Evolutionary conservation across 1,140 invertebrate species (phyloP), one percentile per base, ranked within the genome.

Genomic region (Ephestia elutella): DNA sequence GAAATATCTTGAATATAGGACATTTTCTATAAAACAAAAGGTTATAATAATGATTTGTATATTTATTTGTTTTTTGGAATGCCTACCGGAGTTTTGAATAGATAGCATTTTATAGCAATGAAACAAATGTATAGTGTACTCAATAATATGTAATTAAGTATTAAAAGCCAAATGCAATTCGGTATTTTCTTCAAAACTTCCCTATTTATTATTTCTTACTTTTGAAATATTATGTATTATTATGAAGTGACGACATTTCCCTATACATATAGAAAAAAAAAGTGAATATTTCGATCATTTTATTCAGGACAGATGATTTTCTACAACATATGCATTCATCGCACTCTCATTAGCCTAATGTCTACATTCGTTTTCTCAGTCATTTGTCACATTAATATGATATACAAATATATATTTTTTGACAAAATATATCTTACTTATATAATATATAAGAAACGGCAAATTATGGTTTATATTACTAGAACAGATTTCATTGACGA

Each of bases 71-170:
- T 82, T 25, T 84, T 82, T 80, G 76, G 77, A 80, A 85, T 79
- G 85, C 82, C 82, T 87, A 87, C 79, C 75, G 80, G 73, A 83
- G 75, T 86, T 85, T 82, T 83, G 80, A 85, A 80, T 87, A 87
- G 84, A 82, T 87, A 87, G 85, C 82, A 86, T 87, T 87, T 87
- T 87, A 87, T 87, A 87, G 85, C 78, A 86, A 87, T 76, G 75
- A 84, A 81, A 81, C 79, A 83, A 82, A 82, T 87, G 82, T 86
- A 86, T 87, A 87, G 82, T 85, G 79, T 86, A 87, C 75, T 86
- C 81, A 72, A 86, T 83, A 85, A 84, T 82, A 82, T 87, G 75
- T 85, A 84, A 84, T 84, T 87, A 87, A 87, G 82, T 83, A 87
- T 87, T 87, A 87, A 86, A 86, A 87, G 78, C 80, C 80, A 87